Conservation (phyloP, 2,888 invertebrate species). For the Diachrysia chrysitis region DNA sequence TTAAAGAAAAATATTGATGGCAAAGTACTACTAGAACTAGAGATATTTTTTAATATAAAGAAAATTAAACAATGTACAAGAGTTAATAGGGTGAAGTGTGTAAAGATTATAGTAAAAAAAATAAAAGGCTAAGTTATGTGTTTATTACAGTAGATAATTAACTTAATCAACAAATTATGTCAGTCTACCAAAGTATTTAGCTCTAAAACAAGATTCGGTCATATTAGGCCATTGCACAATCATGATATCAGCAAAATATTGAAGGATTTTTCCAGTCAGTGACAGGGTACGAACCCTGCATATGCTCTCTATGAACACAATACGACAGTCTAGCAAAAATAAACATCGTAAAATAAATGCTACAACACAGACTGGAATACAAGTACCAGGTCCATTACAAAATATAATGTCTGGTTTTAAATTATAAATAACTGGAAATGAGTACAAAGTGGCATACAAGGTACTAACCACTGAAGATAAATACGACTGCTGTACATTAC, state of each 20-base stretch:
- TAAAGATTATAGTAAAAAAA: no score
- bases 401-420: slow-evolving; percentile 94
- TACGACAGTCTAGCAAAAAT: slow-evolving; percentile 91
- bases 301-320: slow-evolving; percentile 98
- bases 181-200: slow-evolving; percentile 94
- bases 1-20: not conserved
- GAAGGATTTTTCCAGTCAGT: slow-evolving; percentile 95
- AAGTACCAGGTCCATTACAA: slow-evolving; percentile 99
- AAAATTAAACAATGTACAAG: no score
- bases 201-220: slow-evolving; percentile 90
- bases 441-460: slow-evolving; percentile 91
- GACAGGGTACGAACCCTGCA: slow-evolving; percentile 97
- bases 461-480: slow-evolving; percentile 94
- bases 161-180: slow-evolving; percentile 74
- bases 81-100: no score
- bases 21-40: no score
- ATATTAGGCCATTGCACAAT: slow-evolving; percentile 98
- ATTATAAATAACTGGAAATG: slow-evolving; percentile 91
- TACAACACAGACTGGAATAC: slow-evolving; percentile 96
- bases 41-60: no score
- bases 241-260: slow-evolving; percentile 94
- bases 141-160: not conserved
- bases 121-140: not conserved
- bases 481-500: slow-evolving; percentile 96
- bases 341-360: slow-evolving; percentile 93